A percentile compares a stretch with the other conserved stretches of the same genome.
Conservation (phyloP, 2,888 invertebrate species). For the Odontothrips loti region DNA sequence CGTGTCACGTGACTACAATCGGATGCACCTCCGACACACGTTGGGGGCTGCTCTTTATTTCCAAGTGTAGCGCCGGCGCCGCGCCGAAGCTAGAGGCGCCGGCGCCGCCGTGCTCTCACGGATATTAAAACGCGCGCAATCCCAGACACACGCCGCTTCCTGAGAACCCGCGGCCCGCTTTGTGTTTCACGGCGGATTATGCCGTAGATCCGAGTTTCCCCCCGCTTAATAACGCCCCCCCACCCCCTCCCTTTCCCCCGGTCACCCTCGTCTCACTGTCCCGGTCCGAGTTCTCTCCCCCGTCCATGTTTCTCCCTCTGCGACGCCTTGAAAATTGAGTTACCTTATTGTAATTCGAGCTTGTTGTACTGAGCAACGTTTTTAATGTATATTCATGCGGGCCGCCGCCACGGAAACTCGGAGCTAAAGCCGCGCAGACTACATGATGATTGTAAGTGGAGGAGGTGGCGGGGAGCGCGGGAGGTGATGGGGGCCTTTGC, state of each 20-base stretch:
- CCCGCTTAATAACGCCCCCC: not conserved
- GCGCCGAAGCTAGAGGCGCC: too few species aligned
- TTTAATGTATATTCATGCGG: not conserved
- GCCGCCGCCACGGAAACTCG: not conserved
- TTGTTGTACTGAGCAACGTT: not conserved
- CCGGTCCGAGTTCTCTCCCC: too few species aligned
- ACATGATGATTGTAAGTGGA: not conserved
- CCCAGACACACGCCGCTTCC: not conserved
- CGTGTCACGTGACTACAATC: too few species aligned
- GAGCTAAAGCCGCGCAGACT: too few species aligned
- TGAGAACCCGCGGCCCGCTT: not conserved
- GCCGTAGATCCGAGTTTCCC: slow-evolving; percentile 12
- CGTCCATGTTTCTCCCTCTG: not conserved
- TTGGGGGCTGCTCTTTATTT: too few species aligned
- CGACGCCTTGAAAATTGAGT: not conserved
- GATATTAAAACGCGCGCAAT: not conserved
- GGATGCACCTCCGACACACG: too few species aligned
- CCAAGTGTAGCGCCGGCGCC: too few species aligned
- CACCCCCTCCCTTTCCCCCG: not conserved
- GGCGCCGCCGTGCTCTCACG: not conserved
- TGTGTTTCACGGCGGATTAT: slow-evolving; percentile 7
- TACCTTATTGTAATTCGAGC: not conserved
- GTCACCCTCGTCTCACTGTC: not conserved
- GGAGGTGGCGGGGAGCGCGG: not conserved
- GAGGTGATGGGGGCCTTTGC: not conserved